phyloP scores from a whole-genome alignment of 2,797 vertebrate species.

The Micropoecilia bifurca region DNA sequence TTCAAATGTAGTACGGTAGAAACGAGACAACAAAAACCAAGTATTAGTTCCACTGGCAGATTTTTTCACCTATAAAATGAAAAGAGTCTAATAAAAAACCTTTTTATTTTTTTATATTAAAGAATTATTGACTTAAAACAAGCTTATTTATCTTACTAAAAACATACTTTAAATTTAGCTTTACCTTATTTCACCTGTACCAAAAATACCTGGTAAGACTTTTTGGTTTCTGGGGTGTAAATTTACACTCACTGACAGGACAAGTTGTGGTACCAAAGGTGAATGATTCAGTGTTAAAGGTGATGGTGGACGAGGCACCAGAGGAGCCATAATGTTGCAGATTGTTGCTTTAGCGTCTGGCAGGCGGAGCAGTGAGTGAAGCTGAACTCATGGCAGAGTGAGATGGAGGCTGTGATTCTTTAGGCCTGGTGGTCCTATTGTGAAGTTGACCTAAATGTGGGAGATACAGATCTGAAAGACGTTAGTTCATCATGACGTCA shows the following conservation, averaged over 20 bases:
- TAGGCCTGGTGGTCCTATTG: neutral
- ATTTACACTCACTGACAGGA: neutral
- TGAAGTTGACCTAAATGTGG: conserved; percentile 8
- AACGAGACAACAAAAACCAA: too few species aligned
- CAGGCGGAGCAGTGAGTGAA: neutral
- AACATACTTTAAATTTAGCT: too few species aligned
- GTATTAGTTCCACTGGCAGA: too few species aligned
- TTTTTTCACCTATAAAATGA: too few species aligned
- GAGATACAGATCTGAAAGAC: neutral
- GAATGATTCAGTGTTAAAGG: neutral
- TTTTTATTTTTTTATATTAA: too few species aligned
- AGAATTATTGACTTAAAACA: too few species aligned
- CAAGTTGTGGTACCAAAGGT: neutral
- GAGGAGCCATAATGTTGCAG: neutral
- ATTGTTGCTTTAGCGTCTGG: neutral
- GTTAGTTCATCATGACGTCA: neutral
- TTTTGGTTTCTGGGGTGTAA: too few species aligned
- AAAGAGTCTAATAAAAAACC: too few species aligned
- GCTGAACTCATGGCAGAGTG: neutral
- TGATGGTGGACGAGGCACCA: neutral
- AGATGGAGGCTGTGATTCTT: neutral
- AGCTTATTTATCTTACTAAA: too few species aligned
- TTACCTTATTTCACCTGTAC: neutral
- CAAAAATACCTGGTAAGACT: too few species aligned
- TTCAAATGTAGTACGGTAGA: too few species aligned